These are phyloP conservation scores for Ostrea denselamellosa DNA, from an alignment of 1,140 invertebrate genomes.

Conservation along the genomic window DNA sequence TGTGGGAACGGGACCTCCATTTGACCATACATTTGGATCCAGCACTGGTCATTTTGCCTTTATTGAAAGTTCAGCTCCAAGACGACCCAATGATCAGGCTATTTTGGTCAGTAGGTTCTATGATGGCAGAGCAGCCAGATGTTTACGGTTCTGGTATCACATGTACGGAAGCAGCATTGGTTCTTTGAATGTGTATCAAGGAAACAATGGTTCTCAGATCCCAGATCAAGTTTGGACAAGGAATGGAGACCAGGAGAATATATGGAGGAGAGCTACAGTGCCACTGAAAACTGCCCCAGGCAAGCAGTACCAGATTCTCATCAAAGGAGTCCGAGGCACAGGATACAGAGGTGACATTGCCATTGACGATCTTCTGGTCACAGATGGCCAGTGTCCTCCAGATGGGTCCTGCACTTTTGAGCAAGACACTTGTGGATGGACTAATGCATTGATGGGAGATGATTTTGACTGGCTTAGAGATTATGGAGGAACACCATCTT, in stretches of 20 bases:
- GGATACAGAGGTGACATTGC: conserved; percentile 71
- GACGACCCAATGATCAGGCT: conserved; percentile 62
- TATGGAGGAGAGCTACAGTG: conserved; percentile 82
- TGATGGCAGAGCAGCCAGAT: conserved; percentile 47
- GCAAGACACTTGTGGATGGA: conserved; percentile 73
- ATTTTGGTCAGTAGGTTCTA: conserved; percentile 60
- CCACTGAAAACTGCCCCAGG: conserved; percentile 37
- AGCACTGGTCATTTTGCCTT: conserved; percentile 72
- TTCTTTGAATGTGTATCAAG: conserved; percentile 67
- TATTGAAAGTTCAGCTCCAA: conserved; percentile 71
- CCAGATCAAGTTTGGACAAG: conserved; percentile 74
- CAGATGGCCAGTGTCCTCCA: conserved; percentile 66
- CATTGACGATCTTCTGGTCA: conserved; percentile 73
- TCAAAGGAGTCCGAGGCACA: conserved; percentile 67
- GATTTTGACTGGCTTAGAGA: conserved; percentile 74
- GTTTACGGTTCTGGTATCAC: conserved; percentile 85
- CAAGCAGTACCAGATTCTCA: conserved; percentile 65
- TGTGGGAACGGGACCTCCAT: conserved; percentile 85
- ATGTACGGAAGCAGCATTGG: conserved; percentile 84
- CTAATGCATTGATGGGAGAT: conserved; percentile 64
- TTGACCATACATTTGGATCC: conserved; percentile 84
- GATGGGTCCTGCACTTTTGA: conserved; percentile 73
- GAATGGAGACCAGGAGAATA: conserved; percentile 85
- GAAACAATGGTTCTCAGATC: conserved; percentile 50
- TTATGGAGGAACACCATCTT: conserved; percentile 64